Evolutionary conservation across 2,888 invertebrate genomes (phyloP).

Genomic region (Beris morrisii): DNA sequence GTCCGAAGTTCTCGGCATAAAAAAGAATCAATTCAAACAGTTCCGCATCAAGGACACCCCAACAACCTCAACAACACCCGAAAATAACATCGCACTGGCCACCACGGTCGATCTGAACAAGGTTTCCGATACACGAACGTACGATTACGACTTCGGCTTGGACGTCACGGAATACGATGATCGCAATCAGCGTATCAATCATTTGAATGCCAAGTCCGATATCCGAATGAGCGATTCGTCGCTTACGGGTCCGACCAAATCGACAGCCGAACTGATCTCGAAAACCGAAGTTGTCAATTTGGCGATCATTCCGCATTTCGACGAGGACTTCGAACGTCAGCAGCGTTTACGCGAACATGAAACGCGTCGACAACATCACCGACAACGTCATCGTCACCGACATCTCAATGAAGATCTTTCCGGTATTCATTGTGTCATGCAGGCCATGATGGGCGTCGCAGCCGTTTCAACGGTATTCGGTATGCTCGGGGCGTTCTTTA

Average conservation of each 20-base stretch:
- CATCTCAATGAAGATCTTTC: slow-evolving; percentile 54
- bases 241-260: slow-evolving; percentile 37
- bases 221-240: slow-evolving; percentile 40
- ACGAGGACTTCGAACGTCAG: slow-evolving; percentile 53
- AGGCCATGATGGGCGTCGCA: slow-evolving; percentile 56
- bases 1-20: slow-evolving; percentile 56
- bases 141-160: slow-evolving; percentile 53
- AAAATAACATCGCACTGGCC: slow-evolving; percentile 11
- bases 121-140: slow-evolving; percentile 40
- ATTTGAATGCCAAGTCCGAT: slow-evolving; percentile 38
- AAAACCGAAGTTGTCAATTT: slow-evolving; percentile 56
- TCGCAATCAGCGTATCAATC: slow-evolving; percentile 47
- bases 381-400: slow-evolving; percentile 48
- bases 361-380: slow-evolving; percentile 46
- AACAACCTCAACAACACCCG: slow-evolving; percentile 43
- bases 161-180: slow-evolving; percentile 54
- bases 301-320: slow-evolving; percentile 56
- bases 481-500: slow-evolving; percentile 56
- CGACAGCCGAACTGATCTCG: slow-evolving; percentile 46
- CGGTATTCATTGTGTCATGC: slow-evolving; percentile 57
- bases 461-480: slow-evolving; percentile 56
- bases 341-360: slow-evolving; percentile 50
- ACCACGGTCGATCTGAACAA: slow-evolving; percentile 33
- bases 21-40: slow-evolving; percentile 56
- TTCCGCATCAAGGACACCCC: slow-evolving; percentile 52